phyloP scores from a whole-genome alignment of 2,113 vertebrate genomes.

The Syngnathus floridae region DNA sequence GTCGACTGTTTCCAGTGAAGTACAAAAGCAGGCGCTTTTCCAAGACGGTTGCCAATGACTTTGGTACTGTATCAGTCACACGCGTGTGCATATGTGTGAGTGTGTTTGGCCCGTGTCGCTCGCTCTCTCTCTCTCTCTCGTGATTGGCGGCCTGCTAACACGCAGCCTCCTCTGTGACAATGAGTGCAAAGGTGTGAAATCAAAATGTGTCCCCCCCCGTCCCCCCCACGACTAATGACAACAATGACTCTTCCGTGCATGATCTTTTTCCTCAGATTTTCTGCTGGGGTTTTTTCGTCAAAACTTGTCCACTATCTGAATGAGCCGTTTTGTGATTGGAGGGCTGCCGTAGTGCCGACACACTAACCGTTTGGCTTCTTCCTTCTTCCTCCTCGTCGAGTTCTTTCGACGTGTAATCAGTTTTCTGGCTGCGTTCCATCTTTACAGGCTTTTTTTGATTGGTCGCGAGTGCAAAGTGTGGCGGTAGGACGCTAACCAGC shows the following conservation, averaged over 20 bases:
- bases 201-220: constrained; percentile 7
- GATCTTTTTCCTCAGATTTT: constrained; percentile 49
- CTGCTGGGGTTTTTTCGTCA: background rate
- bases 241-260: constrained; percentile 36
- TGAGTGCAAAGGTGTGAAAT: constrained; percentile 25
- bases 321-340: constrained; percentile 38
- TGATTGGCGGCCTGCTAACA: constrained; percentile 56
- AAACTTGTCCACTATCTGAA: constrained; percentile 8
- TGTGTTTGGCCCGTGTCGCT: constrained; percentile 13
- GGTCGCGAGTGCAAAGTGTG: constrained; percentile 20
- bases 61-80: constrained; percentile 71
- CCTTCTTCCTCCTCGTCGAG: constrained; percentile 33
- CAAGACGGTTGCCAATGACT: constrained; percentile 84
- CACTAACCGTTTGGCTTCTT: constrained; percentile 38
- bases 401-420: constrained; percentile 33
- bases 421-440: constrained; percentile 37
- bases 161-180: constrained; percentile 39
- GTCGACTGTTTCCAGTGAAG: constrained; percentile 88
- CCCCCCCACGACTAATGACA: constrained; percentile 31
- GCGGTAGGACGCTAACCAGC: background rate
- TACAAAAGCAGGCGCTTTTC: constrained; percentile 95
- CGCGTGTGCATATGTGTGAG: background rate
- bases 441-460: constrained; percentile 28
- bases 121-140: constrained; percentile 30
- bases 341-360: constrained; percentile 37